Evolutionary conservation across 2,888 invertebrate genomes (phyloP).

Genomic region (Pammene aurita): DNA sequence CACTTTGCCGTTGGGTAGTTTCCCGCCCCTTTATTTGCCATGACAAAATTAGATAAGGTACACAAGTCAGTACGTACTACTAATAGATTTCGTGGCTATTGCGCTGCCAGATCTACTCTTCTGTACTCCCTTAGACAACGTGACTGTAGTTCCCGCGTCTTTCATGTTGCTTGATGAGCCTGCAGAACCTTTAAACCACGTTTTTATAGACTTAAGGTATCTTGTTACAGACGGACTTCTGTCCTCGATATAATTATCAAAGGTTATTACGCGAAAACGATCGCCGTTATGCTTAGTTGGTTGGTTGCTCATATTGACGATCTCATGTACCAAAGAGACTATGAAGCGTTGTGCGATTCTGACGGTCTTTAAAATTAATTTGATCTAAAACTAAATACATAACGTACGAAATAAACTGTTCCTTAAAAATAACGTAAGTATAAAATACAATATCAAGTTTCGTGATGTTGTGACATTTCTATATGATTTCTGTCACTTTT

Average conservation of each 20-base stretch:
- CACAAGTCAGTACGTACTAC: conserved; percentile 23
- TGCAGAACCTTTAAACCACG: not conserved
- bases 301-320: not conserved
- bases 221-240: not conserved
- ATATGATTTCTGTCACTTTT: conserved; percentile 5
- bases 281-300: not conserved
- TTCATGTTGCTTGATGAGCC: not conserved
- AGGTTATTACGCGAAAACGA: conserved; percentile 19
- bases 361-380: not conserved
- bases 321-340: conserved; percentile 7
- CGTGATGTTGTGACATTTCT: conserved; percentile 7
- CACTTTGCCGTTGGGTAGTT: too few species aligned
- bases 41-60: too few species aligned
- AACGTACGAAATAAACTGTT: conserved; percentile 29
- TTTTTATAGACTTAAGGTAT: conserved; percentile 6
- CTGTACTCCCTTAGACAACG: not conserved
- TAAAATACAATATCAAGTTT: conserved; percentile 13
- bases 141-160: not conserved
- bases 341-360: not conserved
- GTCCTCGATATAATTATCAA: conserved; percentile 1
- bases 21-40: too few species aligned
- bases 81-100: not conserved
- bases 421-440: conserved; percentile 21
- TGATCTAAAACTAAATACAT: conserved; percentile 33
- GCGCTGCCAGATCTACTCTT: conserved; percentile 18